A percentile compares a stretch with the other conserved stretches of the same genome.
Conservation (phyloP, 2,797 vertebrate genomes). For the Prunella strophiata region DNA sequence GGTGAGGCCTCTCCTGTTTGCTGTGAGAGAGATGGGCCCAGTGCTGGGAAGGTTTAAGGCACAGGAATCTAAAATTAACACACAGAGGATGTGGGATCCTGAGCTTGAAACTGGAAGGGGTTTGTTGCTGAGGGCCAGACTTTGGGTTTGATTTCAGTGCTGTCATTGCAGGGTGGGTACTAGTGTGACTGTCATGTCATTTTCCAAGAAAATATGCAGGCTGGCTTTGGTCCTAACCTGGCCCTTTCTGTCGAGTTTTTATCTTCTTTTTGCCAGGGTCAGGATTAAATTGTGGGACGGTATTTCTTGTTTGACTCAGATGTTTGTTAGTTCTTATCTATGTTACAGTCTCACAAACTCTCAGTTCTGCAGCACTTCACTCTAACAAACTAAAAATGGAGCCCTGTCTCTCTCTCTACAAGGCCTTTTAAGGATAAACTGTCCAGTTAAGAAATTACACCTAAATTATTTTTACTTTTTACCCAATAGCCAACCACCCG, state of each 20-base stretch:
- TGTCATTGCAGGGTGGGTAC: not conserved
- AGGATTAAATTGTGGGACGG: not conserved
- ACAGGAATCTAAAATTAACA: not conserved
- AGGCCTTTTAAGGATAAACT: not conserved
- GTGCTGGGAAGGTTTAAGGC: not conserved
- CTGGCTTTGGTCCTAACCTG: not conserved
- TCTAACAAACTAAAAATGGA: not conserved
- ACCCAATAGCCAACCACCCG: not conserved
- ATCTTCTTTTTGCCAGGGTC: not conserved
- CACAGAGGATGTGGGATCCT: not conserved
- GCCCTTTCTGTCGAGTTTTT: not conserved
- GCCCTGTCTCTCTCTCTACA: not conserved
- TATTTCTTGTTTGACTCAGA: not conserved
- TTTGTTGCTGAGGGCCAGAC: not conserved
- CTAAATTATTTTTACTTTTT: not conserved
- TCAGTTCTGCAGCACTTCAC: not conserved
- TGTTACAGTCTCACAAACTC: not conserved
- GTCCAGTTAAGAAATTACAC: not conserved
- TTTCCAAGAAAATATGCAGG: not conserved
- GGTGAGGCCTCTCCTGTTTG: not conserved
- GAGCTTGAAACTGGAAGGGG: not conserved
- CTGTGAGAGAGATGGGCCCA: not conserved
- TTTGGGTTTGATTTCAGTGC: not conserved
- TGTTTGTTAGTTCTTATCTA: not conserved
- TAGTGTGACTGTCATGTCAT: rapidly evolving